Base-by-base conservation (phyloP, 2,888 invertebrate genomes). In the Polyploca ridens region DNA sequence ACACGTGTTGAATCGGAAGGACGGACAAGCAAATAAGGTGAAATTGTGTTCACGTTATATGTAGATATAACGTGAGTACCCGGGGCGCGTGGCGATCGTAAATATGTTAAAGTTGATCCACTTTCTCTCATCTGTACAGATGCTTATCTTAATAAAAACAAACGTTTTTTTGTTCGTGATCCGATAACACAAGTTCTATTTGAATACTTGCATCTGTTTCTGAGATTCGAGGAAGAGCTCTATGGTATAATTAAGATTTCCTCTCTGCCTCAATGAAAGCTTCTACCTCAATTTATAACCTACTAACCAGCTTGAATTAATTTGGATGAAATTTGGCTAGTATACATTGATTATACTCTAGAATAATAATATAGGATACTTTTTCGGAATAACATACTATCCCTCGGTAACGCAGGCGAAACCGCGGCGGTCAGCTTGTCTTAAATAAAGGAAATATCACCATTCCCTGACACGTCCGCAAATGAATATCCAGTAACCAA, bases 61-160 rank as follows among this genome's bases (percentile, higher is more conserved):
- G 19, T 54, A 54, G 10, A 49, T n/a, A n/a, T n/a, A n/a, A 7
- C 10, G 54, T 19, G n/a, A 54, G 54, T 54, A 54, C 14, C 54
- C 54, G 54, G 6, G n/a, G 19, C 54, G 19, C 54, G 38, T 38
- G 38, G 38, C 8, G 13, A 3, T 54, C 54, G 54, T 54, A 54
- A 54, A 54, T 54, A 54, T 54, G 54, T 54, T 54, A 54, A 54
- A 54, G 10, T 16, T 54, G 54, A 19, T 54, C 54, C 19, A 54
- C 54, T 54, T 54, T 54, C 54, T 19, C 19, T 54, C 14, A 54
- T 54, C 54, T 19, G 7, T 10, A 19, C 54, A 54, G 54, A 54
- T 54, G 54, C 19, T 54, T 54, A 54, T 54, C 54, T 54, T 19
- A 54, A 54, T 19, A 54, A 54, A 49, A 49, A 49, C 49, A 49